Evolutionary conservation across 1,140 invertebrate species (phyloP), one percentile per base, ranked within the genome.

Genomic region (Hycleus phaleratus): DNA sequence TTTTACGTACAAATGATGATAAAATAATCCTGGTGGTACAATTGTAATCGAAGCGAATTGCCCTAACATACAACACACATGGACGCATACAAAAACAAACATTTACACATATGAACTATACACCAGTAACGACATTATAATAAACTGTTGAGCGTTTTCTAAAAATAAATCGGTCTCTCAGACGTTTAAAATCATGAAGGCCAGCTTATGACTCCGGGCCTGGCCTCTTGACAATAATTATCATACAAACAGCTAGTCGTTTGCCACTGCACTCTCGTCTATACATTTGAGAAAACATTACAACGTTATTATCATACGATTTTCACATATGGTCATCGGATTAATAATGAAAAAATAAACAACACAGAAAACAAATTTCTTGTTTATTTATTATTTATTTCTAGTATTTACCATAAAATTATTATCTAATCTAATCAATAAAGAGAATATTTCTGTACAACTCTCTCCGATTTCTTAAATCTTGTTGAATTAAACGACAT

Each of bases 181-280:
- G 56, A 61, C 60, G 51, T 61, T 32, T 61, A 58, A 55, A 59
- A 59, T 60, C 58, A 51, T 53, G 57, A 62, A 62, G 61, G 61
- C 51, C 61, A 56, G 43, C 26, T 49, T 44, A 53, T 53, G 40
- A 47, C 60, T 49, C 26, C 46, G 45, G 56, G 60, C 56, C 56
- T 47, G 53, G 49, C 45, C 49, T 44, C 49, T 49, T 58, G 60
- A 50, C 58, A 58, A 53, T 51, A 58, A 61, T 48, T 43, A 32
- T 32, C 32, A 32, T 32, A 47, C n/a, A 49, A 38, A 40, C 38
- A 49, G 12, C 12, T 32, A 49, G 38, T 49, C 46, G 38, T 32
- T 32, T 32, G 32, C 32, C 32, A 32, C 32, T 32, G 49, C 39
- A 12, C 49, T 40, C 49, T 40, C 26, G 2, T 26, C 9, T 8